Conservation (phyloP, 30 jellyfish, hydroid and myxozoan genomes). For the Turritopsis rubra region DNA sequence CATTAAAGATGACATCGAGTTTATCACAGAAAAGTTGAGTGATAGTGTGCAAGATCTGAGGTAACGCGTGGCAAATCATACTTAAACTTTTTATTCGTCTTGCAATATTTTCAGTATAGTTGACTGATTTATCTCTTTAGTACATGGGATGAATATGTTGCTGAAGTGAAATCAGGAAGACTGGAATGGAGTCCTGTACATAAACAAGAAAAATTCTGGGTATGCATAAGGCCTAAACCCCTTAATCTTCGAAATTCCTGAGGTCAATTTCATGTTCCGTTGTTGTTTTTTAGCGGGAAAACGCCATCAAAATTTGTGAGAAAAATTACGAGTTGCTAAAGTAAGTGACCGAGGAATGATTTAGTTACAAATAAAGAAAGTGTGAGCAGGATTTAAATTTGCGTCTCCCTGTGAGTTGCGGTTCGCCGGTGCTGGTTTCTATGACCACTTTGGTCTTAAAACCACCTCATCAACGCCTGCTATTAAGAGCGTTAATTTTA, state of each 20-base stretch:
- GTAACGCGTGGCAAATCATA: conserved; percentile 13
- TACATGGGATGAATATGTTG: conserved; percentile 96
- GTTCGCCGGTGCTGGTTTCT: too few species aligned
- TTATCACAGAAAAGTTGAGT: conserved; percentile 52
- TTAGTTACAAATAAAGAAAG: too few species aligned
- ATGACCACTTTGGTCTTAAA: too few species aligned
- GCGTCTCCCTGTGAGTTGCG: too few species aligned
- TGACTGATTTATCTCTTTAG: conserved; percentile 29
- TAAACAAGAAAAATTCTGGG: conserved; percentile 95
- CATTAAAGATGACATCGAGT: conserved; percentile 84
- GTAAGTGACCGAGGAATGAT: conserved; percentile 51
- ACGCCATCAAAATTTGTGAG: conserved; percentile 74
- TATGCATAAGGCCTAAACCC: background rate
- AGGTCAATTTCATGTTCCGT: background rate
- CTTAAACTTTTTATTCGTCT: background rate
- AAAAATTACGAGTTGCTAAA: conserved; percentile 76
- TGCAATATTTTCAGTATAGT: background rate
- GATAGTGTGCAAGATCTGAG: conserved; percentile 88
- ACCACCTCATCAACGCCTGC: too few species aligned
- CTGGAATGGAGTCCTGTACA: conserved; percentile 99
- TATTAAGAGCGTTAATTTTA: too few species aligned
- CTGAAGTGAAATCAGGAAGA: conserved; percentile 96
- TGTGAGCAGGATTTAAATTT: too few species aligned
- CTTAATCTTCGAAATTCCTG: background rate
- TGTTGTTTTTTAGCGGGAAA: conserved; percentile 61